Conservation (phyloP, 2,797 vertebrate genomes). For the Notolepis coatsorum region DNA sequence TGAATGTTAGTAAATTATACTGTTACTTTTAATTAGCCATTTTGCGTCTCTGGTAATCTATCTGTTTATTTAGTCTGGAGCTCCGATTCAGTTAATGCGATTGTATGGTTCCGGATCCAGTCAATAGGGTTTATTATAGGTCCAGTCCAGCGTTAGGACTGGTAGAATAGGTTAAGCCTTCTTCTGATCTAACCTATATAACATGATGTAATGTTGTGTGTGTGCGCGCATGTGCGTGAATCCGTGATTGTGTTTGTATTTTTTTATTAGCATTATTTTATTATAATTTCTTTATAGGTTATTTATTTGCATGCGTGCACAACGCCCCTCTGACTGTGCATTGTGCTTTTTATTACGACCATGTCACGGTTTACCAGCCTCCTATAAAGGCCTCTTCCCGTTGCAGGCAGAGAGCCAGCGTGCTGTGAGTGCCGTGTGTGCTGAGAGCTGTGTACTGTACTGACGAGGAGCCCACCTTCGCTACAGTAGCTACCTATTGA, state of each 20-base stretch:
- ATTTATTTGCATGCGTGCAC: neutral
- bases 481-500: constrained; percentile 56
- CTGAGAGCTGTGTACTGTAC: too few species aligned
- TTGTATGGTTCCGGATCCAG: neutral
- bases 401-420: constrained; percentile 22
- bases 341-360: neutral
- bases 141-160: neutral
- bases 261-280: neutral
- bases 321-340: neutral
- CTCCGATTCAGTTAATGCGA: neutral
- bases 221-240: neutral
- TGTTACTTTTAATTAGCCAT: neutral
- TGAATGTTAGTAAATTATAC: neutral
- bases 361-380: neutral
- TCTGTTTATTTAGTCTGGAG: neutral
- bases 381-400: constrained; percentile 30
- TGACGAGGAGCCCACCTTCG: constrained; percentile 52
- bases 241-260: constrained; percentile 22
- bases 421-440: constrained; percentile 1
- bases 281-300: too few species aligned
- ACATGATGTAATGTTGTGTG: neutral
- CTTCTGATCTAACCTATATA: too few species aligned
- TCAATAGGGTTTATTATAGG: neutral
- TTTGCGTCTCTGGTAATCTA: neutral
- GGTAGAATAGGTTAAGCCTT: neutral